Conservation (phyloP, 2,888 invertebrate species). For the Nezara viridula region DNA sequence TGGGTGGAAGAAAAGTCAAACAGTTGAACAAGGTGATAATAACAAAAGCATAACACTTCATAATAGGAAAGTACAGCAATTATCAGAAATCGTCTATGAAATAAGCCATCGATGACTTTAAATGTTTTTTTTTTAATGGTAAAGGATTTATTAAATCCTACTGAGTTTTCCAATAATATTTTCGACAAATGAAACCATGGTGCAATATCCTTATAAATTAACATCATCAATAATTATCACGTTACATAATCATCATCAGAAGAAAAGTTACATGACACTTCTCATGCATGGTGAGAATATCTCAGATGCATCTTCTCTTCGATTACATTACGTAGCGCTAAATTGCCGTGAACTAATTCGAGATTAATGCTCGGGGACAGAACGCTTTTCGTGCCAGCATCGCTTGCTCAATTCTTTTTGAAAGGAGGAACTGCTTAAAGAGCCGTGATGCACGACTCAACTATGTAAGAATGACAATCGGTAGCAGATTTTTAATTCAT, state of each 20-base stretch:
- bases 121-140: too few relatives aligned
- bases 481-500: conserved; percentile 19
- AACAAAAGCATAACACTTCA: too few relatives aligned
- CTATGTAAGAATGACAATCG: conserved; percentile 44
- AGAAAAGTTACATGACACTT: neutral
- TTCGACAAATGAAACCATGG: too few relatives aligned
- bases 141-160: too few relatives aligned
- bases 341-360: conserved; percentile 44
- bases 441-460: conserved; percentile 49
- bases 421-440: conserved; percentile 54
- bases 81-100: too few relatives aligned
- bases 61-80: too few relatives aligned
- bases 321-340: neutral
- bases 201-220: neutral
- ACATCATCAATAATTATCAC: neutral
- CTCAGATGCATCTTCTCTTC: neutral
- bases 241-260: neutral
- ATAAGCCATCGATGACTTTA: too few relatives aligned
- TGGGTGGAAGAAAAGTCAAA: too few relatives aligned
- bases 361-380: conserved; percentile 47
- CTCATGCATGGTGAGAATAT: neutral
- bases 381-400: conserved; percentile 36
- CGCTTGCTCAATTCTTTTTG: conserved; percentile 47
- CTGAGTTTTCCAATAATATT: too few relatives aligned
- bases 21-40: too few relatives aligned